Conservation (phyloP, 2,888 invertebrate genomes). For the Lithophane leautieri region DNA sequence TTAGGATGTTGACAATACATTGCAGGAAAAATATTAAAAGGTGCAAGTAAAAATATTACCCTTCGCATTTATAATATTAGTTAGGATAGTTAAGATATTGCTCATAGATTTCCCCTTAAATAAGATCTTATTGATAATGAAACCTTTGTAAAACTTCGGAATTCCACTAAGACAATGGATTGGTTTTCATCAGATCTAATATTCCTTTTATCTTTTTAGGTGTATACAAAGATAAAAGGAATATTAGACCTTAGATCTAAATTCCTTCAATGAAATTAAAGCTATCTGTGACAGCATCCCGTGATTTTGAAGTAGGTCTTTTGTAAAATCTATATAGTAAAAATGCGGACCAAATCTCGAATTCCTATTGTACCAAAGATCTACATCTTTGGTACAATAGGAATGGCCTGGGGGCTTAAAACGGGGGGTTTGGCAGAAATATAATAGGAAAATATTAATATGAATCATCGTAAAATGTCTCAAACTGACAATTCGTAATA, state of each 20-base stretch:
- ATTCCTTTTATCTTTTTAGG: too few species aligned
- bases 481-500: too few species aligned
- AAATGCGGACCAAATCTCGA: not conserved
- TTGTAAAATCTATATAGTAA: constrained; percentile 7
- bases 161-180: not conserved
- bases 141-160: not conserved
- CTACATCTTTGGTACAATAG: too few species aligned
- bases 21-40: too few species aligned
- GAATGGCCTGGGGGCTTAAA: too few species aligned
- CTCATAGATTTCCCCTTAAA: not conserved
- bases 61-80: too few species aligned
- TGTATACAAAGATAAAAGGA: constrained; percentile 1
- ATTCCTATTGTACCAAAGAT: constrained; percentile 1
- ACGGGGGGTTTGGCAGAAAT: too few species aligned
- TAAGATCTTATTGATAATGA: not conserved
- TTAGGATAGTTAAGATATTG: too few species aligned
- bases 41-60: too few species aligned
- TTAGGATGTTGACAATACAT: too few species aligned
- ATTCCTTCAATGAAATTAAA: constrained; percentile 6
- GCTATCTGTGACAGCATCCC: not conserved
- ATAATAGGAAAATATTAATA: too few species aligned
- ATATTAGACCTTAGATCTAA: not conserved
- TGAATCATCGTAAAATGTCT: too few species aligned
- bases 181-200: not conserved
- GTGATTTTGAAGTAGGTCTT: not conserved